Conservation (phyloP, 2,797 vertebrate species). For the Alcedo quadribrachys region DNA sequence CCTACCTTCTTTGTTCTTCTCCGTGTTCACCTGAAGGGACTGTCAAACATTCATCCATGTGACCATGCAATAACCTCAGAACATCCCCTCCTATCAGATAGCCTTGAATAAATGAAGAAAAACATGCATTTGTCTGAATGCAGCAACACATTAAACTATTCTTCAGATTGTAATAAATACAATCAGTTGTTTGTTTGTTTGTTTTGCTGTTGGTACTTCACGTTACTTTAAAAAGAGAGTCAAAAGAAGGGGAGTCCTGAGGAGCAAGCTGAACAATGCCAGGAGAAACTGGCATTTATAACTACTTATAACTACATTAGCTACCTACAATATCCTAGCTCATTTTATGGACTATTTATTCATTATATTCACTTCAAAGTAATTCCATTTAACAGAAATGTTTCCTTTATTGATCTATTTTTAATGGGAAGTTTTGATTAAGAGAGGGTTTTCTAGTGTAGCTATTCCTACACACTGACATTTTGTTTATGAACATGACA, state of each 20-base stretch:
- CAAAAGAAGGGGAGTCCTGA: not conserved
- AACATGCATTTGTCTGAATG: not conserved
- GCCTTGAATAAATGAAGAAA: constrained; percentile 76
- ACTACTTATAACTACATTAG: not conserved
- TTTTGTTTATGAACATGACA: not conserved
- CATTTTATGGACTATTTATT: not conserved
- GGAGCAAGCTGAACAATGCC: not conserved
- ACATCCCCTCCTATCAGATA: constrained; percentile 95
- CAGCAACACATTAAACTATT: not conserved
- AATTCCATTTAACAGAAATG: not conserved
- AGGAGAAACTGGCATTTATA: too few species aligned
- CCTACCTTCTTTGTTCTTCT: constrained; percentile 93
- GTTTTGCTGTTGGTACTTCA: not conserved
- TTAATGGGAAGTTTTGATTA: not conserved
- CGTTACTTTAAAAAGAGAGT: not conserved
- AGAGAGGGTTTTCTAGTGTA: not conserved
- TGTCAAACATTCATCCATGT: constrained; percentile 97
- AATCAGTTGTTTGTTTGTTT: not conserved
- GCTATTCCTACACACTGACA: not conserved
- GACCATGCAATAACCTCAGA: constrained; percentile 91
- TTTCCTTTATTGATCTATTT: not conserved
- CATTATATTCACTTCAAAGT: not conserved
- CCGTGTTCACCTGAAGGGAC: constrained; percentile 93
- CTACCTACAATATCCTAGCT: not conserved
- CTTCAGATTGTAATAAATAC: not conserved